phyloP scores from a whole-genome alignment of 2,888 invertebrate genomes.

The Sinotaia quadrata region DNA sequence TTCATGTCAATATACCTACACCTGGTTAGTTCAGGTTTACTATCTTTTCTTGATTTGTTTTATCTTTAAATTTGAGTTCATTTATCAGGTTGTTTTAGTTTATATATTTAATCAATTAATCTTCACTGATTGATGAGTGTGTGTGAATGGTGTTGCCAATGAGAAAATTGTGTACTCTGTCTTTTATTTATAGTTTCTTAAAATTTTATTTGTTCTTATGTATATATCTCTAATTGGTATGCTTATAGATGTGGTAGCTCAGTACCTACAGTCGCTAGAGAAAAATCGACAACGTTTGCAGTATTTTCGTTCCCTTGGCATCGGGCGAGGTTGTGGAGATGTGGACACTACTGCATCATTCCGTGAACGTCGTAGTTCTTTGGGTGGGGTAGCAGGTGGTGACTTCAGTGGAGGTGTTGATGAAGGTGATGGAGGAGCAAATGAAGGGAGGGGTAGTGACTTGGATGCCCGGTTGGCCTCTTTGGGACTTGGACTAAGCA shows the following conservation, averaged over 20 bases:
- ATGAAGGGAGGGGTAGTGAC: conserved; percentile 38
- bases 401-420: conserved; percentile 23
- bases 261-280: conserved; percentile 6
- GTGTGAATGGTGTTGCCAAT: too few relatives aligned
- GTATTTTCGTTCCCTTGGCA: neutral
- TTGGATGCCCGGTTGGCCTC: conserved; percentile 46
- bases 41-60: too few relatives aligned
- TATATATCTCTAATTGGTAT: too few relatives aligned
- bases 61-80: too few relatives aligned
- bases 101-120: too few relatives aligned
- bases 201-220: too few relatives aligned
- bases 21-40: conserved; percentile 15
- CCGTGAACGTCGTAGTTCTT: conserved; percentile 21
- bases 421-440: conserved; percentile 9
- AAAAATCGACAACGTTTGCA: conserved; percentile 10
- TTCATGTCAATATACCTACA: conserved; percentile 61
- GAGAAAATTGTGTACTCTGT: too few relatives aligned
- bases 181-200: too few relatives aligned
- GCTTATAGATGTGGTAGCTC: conserved; percentile 1
- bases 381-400: conserved; percentile 22
- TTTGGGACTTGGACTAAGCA: conserved; percentile 38
- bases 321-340: neutral
- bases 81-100: too few relatives aligned
- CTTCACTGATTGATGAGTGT: too few relatives aligned
- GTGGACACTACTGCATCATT: neutral